A percentile compares a stretch with the other conserved stretches of the same genome.
Evolutionary conservation across 2,888 invertebrate species (phyloP).

Genomic region (Drosophila algonquin): DNA sequence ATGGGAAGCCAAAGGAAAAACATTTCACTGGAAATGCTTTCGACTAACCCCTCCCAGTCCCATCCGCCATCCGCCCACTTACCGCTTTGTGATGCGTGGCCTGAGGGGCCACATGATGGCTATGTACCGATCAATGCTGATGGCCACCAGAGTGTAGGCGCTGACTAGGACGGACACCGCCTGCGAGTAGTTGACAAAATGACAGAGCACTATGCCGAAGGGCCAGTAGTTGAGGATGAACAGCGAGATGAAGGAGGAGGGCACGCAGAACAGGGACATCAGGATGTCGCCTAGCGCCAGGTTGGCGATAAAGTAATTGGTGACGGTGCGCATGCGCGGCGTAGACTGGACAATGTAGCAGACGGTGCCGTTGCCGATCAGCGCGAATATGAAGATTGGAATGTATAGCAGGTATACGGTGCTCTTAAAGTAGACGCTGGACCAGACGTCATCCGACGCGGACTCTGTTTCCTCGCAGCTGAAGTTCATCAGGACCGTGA

Average conservation of each 20-base stretch:
- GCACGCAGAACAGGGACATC: constrained; percentile 95
- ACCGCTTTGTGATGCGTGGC: constrained; percentile 90
- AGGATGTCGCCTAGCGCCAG: constrained; percentile 95
- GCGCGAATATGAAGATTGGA: constrained; percentile 88
- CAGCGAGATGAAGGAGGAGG: constrained; percentile 93
- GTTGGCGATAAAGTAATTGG: constrained; percentile 95
- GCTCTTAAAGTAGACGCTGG: constrained; percentile 86
- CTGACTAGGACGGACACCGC: constrained; percentile 92
- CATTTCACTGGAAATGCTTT: background rate
- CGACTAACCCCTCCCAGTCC: no score
- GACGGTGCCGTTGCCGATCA: constrained; percentile 91
- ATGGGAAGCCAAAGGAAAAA: background rate
- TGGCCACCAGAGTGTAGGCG: constrained; percentile 95
- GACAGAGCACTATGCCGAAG: constrained; percentile 92
- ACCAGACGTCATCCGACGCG: constrained; percentile 71
- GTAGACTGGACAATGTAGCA: constrained; percentile 94
- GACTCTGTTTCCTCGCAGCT: constrained; percentile 70
- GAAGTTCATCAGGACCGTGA: constrained; percentile 59
- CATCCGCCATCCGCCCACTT: constrained; percentile 38
- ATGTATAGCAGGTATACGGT: constrained; percentile 89
- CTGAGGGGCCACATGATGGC: constrained; percentile 95
- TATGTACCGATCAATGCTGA: constrained; percentile 95
- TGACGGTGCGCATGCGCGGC: constrained; percentile 95
- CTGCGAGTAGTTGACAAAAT: constrained; percentile 92
- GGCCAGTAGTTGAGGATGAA: constrained; percentile 94